phyloP scores from a whole-genome alignment of 2,888 invertebrate species.

The Noctua fimbriata region DNA sequence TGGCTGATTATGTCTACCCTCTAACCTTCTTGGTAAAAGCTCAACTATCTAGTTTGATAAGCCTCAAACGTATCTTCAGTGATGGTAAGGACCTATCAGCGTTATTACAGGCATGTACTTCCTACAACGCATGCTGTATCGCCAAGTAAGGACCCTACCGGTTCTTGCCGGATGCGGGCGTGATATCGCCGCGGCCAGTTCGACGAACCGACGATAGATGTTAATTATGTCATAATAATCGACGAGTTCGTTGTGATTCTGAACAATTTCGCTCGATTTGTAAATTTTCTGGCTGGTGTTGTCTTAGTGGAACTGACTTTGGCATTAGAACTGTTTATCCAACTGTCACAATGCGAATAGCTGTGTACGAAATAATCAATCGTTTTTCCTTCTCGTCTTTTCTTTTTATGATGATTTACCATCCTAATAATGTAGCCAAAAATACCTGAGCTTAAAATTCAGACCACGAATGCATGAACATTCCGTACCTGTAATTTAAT shows the following conservation, averaged over 20 bases:
- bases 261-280: conserved; percentile 9
- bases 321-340: not conserved
- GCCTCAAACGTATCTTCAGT: not conserved
- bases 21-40: not conserved
- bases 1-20: no score
- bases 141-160: conserved; percentile 62
- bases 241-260: conserved; percentile 7
- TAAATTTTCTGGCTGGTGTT: not conserved
- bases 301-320: not conserved
- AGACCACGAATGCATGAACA: conserved; percentile 32
- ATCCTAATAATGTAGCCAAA: not conserved
- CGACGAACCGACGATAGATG: conserved; percentile 56
- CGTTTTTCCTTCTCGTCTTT: not conserved
- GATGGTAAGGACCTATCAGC: conserved; percentile 46
- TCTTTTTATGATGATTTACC: conserved; percentile 9
- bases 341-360: not conserved
- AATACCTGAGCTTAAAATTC: conserved; percentile 36
- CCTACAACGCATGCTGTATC: conserved; percentile 50
- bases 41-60: conserved; percentile 14
- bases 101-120: conserved; percentile 42
- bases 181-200: conserved; percentile 56
- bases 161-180: conserved; percentile 63
- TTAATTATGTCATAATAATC: conserved; percentile 60
- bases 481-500: conserved; percentile 35
- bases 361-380: conserved; percentile 13